These are phyloP conservation scores for Papilio polytes DNA, from an alignment of 1,140 invertebrate species.

Conservation along the genomic window DNA sequence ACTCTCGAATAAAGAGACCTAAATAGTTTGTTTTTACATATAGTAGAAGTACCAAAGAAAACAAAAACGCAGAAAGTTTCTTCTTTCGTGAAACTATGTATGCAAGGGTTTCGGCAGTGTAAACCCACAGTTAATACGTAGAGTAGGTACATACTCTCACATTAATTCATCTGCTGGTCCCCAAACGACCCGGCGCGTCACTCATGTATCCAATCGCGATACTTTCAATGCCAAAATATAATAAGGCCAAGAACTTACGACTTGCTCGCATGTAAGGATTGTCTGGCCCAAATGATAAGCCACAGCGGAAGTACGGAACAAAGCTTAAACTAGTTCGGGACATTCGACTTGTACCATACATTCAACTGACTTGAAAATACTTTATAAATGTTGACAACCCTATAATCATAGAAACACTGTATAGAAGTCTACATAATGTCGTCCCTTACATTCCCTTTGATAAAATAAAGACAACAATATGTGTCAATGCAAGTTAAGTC, in stretches of 20 bases:
- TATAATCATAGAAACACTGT: background rate
- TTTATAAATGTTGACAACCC: background rate
- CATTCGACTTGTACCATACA: background rate
- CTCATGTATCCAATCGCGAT: conserved; percentile 63
- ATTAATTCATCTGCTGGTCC: conserved; percentile 52
- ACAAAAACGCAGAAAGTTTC: too few relatives aligned
- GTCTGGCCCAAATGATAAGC: conserved; percentile 35
- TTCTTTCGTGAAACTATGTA: too few relatives aligned
- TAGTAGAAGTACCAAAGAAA: too few relatives aligned
- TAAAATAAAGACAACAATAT: too few relatives aligned
- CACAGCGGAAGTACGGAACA: conserved; percentile 28
- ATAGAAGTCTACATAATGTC: too few relatives aligned
- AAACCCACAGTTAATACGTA: background rate
- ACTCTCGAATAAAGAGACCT: too few relatives aligned
- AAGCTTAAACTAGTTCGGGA: background rate
- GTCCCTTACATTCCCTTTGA: too few relatives aligned
- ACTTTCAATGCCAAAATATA: conserved; percentile 78
- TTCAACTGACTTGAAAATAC: background rate
- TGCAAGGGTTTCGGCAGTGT: background rate
- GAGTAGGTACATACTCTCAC: background rate
- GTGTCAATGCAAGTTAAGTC: too few relatives aligned
- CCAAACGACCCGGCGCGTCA: conserved; percentile 62
- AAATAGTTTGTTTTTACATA: too few relatives aligned
- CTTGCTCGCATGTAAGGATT: conserved; percentile 52
- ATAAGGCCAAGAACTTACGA: conserved; percentile 71